A percentile compares a stretch with the other conserved stretches of the same genome.
Evolutionary conservation across 2,888 invertebrate genomes (phyloP).

Genomic region (Melanchra persicariae): DNA sequence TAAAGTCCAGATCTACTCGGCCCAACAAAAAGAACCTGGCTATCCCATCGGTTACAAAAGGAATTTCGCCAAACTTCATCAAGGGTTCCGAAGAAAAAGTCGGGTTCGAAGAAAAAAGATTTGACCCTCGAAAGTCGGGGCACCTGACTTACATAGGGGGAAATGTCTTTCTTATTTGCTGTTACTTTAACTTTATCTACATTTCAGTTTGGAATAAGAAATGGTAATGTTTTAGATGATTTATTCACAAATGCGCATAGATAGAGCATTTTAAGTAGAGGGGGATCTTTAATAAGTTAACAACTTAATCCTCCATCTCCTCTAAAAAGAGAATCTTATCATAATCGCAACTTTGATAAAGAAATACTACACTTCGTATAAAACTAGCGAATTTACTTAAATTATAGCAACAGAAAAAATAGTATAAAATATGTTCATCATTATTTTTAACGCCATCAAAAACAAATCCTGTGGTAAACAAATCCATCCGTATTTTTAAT

Average conservation of each 20-base stretch:
- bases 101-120: constrained; percentile 54
- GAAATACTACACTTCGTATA: too few relatives aligned
- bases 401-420: too few relatives aligned
- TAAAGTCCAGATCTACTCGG: constrained; percentile 60
- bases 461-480: too few relatives aligned
- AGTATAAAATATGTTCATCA: too few relatives aligned
- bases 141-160: constrained; percentile 43
- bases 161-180: constrained; percentile 56
- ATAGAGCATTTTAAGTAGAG: neutral
- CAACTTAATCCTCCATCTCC: neutral
- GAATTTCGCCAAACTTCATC: constrained; percentile 65
- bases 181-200: constrained; percentile 47
- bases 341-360: too few relatives aligned
- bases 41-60: constrained; percentile 65
- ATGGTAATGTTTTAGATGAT: constrained; percentile 14
- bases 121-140: constrained; percentile 50
- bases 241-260: neutral
- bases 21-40: constrained; percentile 63
- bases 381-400: too few relatives aligned
- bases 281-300: neutral
- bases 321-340: neutral
- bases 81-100: constrained; percentile 60
- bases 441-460: too few relatives aligned
- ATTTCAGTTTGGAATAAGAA: constrained; percentile 21
- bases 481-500: neutral